Evolutionary conservation across 2,113 vertebrate genomes (phyloP), one percentile per base, ranked within the genome.

Genomic region (Macaca mulatta): DNA sequence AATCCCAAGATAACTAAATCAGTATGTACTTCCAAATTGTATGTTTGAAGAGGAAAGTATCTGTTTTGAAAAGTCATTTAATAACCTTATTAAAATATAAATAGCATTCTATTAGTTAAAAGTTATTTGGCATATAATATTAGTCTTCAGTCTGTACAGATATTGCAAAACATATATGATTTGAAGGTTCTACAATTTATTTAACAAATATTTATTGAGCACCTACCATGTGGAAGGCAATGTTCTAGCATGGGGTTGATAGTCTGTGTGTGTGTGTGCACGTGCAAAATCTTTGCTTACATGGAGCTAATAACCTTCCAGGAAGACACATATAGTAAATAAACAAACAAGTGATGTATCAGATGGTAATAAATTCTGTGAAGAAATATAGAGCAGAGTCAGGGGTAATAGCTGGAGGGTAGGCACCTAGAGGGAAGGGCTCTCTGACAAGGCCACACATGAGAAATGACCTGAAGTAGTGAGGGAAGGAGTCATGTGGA

Each of bases 1-100:
- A 93, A 93, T 92, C 72, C 48, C 45, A 83, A 95, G 83, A 86
- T 67, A 96, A 78, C 38, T 82, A 88, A 95, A 59, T 94, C 40
- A 89, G 52, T 57, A 84, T 85, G 30, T 78, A 78, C 59, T 77
- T 96, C n/a, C 38, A 93, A 87, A 72, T 25, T 90, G 8, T 64
- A 94, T 79, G 88, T 95, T 91, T 93, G 32, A 13, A 77, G 48
- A 92, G 5, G 20, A 75, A 88, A 61, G 13, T 88, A 85, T 38
- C 14, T 77, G 59, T 27, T 87, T 90, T 67, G 35, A 93, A 97
- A 89, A 69, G n/a, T 79, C 23, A 91, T n/a, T 88, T 74, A 94
- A 64, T 22, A n/a, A 8, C 23, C 18, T 78, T 69, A 86, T 74
- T 85, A 67, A 86, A 79, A 88, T 55, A 89, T 8, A 1, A 91